phyloP scores from a whole-genome alignment of 2,797 vertebrate species.

The Sebastiscus albofasciatus region DNA sequence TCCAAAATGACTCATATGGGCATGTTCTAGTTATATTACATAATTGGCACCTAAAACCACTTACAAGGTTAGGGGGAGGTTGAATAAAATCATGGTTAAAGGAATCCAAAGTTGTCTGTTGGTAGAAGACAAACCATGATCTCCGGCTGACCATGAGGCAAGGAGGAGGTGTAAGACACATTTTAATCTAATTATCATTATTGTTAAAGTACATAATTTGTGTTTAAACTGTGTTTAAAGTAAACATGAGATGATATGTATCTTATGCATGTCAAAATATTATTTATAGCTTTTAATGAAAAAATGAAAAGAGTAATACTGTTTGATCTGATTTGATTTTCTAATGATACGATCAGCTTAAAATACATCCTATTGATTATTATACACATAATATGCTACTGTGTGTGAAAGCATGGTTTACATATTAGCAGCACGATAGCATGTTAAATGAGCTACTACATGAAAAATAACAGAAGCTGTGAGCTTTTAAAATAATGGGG shows the following conservation, averaged over 20 bases:
- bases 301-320: too few species aligned
- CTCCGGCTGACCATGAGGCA: background rate
- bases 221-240: background rate
- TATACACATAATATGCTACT: too few species aligned
- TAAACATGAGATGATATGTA: background rate
- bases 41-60: background rate
- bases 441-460: fast-evolving
- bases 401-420: too few species aligned
- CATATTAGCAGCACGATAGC: too few species aligned
- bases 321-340: too few species aligned
- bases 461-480: too few species aligned
- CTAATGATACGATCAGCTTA: too few species aligned
- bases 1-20: conserved; percentile 3
- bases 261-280: background rate
- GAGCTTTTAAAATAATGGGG: too few species aligned
- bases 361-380: too few species aligned
- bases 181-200: background rate
- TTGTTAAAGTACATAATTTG: background rate
- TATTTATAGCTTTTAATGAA: background rate
- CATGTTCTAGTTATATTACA: too few species aligned
- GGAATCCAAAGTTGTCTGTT: background rate
- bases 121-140: background rate
- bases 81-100: background rate
- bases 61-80: too few species aligned
- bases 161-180: background rate